phyloP scores from a whole-genome alignment of 2,113 vertebrate species.

The Dendrocopos noguchii region DNA sequence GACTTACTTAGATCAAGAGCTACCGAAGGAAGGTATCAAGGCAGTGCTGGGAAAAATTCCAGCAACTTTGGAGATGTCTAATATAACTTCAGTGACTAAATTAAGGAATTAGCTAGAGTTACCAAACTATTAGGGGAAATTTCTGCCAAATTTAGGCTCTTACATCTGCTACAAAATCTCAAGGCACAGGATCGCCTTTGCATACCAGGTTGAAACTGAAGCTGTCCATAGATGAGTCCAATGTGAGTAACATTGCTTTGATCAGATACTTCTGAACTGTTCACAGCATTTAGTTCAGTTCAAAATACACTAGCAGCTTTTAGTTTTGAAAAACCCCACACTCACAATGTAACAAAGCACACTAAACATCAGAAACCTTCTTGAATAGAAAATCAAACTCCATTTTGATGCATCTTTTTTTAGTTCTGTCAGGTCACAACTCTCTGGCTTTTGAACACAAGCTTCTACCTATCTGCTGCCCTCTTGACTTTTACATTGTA shows the following conservation, averaged over 20 bases:
- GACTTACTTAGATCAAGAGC: neutral
- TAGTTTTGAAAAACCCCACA: neutral
- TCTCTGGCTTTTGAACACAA: neutral
- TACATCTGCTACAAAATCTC: neutral
- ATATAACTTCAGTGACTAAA: neutral
- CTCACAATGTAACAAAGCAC: neutral
- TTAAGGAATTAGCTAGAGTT: neutral
- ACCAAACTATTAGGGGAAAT: neutral
- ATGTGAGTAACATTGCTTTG: neutral
- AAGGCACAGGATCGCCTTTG: neutral
- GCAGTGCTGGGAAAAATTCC: neutral
- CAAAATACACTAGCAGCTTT: neutral
- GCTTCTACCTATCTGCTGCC: neutral
- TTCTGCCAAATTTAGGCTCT: neutral
- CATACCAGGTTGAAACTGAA: neutral
- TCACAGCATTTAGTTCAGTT: neutral
- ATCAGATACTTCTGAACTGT: neutral
- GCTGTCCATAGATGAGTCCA: neutral
- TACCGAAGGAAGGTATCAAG: neutral
- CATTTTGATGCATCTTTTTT: neutral
- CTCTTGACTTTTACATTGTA: neutral
- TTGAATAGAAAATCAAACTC: neutral
- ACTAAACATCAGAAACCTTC: neutral
- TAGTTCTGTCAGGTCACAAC: neutral
- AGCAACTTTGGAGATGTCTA: neutral